Evolutionary conservation across 2,888 invertebrate genomes (phyloP), one percentile per base, ranked within the genome.

Genomic region (Heliconius charithonia): DNA sequence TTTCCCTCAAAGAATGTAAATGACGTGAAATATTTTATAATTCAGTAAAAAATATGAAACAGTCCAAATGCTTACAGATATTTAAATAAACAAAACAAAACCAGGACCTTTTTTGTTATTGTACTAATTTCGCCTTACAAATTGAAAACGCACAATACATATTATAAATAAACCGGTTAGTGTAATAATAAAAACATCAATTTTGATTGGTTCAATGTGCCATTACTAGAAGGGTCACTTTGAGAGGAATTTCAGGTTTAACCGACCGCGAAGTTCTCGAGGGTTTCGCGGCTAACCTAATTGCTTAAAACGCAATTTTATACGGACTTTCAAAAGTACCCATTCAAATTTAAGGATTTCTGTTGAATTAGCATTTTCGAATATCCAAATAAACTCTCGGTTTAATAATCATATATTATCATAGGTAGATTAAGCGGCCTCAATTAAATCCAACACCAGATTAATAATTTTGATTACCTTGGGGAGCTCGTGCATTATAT

Each of bases 201-300:
- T 77, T 71, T 76, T 71, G 65, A 77, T 71, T 63, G 41, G 63
- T 59, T 77, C 56, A 77, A 77, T 77, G 27, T 77, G 66, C 67
- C 32, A 59, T 59, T 72, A 56, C 29, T 66, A 66, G 70, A 27
- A 71, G 63, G 45, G 45, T 71, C 62, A 45, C 63, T 65, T 77
- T 77, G 25, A 65, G 41, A 71, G 71, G 51, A 71, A 56, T 71
- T 77, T 71, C 29, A 32, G 45, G 65, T 63, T 77, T 51, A 77
- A 51, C 76, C 51, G 51, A 71, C 76, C 76, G 51, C 71, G 67
- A 56, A 51, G 71, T 71, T 41, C 51, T 71, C 51, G 51, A 71
- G 62, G 51, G 76, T 12, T 32, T 63, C 45, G 63, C 32, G 45
- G 63, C 63, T 63, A 69, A 69, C 69, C 41, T 77, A 77, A 71